Evolutionary conservation across 37 sponge, comb jelly and placozoan species (phyloP).

Genomic region (Amphimedon queenslandica): DNA sequence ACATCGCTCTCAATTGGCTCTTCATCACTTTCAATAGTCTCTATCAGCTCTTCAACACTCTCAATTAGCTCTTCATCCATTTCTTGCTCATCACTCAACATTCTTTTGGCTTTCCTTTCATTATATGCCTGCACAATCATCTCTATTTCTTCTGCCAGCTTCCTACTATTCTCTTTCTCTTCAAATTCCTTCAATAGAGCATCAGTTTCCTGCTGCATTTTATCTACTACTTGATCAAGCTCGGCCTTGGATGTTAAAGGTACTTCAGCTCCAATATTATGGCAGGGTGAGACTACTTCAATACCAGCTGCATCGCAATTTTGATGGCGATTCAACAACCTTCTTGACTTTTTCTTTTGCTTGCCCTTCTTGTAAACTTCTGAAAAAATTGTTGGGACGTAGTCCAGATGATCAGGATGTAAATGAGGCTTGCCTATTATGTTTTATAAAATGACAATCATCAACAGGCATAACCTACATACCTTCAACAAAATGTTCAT

Average conservation of each 20-base stretch:
- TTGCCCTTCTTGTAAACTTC: neutral
- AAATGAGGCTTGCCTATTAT: neutral
- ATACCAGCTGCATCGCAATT: neutral
- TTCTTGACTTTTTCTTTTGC: neutral
- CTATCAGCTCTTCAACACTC: neutral
- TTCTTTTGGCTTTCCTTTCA: neutral
- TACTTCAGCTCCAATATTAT: too few species aligned
- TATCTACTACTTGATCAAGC: neutral
- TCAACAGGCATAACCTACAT: neutral
- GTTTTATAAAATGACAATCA: neutral
- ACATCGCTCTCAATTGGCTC: neutral
- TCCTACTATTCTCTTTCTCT: neutral
- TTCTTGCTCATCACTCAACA: neutral
- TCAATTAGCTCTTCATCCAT: neutral
- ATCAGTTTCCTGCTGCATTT: neutral
- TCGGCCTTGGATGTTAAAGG: too few species aligned
- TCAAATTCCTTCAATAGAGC: neutral
- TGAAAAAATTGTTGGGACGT: neutral
- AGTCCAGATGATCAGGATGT: constrained; percentile 1
- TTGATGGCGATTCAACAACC: neutral
- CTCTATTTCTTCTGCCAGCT: neutral
- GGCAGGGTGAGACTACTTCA: too few species aligned
- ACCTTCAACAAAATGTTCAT: neutral
- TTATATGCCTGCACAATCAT: neutral
- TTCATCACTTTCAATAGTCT: neutral